Conservation (phyloP, 2,797 vertebrate genomes). For the Meda fulgida region DNA sequence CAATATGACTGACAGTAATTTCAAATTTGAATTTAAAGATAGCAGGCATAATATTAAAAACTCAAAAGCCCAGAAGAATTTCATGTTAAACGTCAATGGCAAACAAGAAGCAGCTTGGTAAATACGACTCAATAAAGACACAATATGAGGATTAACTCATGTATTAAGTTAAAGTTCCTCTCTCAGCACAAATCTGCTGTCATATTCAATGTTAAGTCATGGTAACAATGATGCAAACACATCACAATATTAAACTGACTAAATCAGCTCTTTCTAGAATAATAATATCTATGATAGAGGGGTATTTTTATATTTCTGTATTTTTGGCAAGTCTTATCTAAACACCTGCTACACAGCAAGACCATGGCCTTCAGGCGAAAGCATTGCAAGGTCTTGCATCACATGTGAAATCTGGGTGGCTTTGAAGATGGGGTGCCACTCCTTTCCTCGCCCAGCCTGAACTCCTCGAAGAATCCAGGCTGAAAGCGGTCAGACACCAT, state of each 20-base stretch:
- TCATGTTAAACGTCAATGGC: neutral
- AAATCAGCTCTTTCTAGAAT: slow-evolving; percentile 51
- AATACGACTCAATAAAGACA: neutral
- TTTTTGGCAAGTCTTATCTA: slow-evolving; percentile 54
- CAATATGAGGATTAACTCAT: slow-evolving; percentile 27
- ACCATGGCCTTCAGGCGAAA: slow-evolving; percentile 28
- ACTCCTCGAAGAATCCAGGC: slow-evolving; percentile 38
- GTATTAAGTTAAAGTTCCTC: slow-evolving; percentile 5
- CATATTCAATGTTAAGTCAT: slow-evolving; percentile 34
- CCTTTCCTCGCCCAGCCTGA: slow-evolving; percentile 37
- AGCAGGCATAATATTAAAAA: neutral
- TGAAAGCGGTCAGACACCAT: slow-evolving; percentile 40
- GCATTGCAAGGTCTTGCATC: slow-evolving; percentile 58
- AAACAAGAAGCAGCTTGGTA: neutral
- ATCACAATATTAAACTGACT: slow-evolving; percentile 52
- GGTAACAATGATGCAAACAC: slow-evolving; percentile 50
- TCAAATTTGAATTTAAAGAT: slow-evolving; percentile 24
- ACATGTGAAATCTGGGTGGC: slow-evolving; percentile 48
- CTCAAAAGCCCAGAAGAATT: neutral
- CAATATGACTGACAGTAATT: neutral
- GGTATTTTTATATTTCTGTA: slow-evolving; percentile 51
- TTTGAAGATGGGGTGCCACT: slow-evolving; percentile 52
- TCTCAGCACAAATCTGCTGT: slow-evolving; percentile 44
- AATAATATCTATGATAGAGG: slow-evolving; percentile 43
- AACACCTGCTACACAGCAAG: slow-evolving; percentile 54